Conservation (phyloP, 2,888 invertebrate genomes). For the Ecliptopera silaceata region DNA sequence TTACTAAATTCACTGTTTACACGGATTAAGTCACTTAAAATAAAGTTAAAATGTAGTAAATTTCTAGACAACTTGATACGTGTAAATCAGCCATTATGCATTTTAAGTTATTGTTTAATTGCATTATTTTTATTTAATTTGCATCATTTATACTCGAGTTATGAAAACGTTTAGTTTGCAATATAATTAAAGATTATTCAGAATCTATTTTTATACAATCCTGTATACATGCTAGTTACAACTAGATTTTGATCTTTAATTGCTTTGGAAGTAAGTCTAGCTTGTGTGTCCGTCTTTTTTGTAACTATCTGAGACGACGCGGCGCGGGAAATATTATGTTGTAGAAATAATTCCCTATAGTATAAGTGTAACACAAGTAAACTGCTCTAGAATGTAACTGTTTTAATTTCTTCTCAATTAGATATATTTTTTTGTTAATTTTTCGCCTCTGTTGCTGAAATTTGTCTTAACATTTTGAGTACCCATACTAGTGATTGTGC, state of each 20-base stretch:
- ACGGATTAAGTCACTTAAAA: no score
- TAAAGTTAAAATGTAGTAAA: no score
- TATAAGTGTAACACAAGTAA: slow-evolving; percentile 68
- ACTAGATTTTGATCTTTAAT: slow-evolving; percentile 22
- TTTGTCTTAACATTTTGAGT: slow-evolving; percentile 9
- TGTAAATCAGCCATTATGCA: no score
- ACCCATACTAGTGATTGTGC: slow-evolving; percentile 14
- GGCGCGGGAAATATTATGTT: slow-evolving; percentile 66
- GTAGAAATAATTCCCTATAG: slow-evolving; percentile 75
- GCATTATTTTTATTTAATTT: neutral
- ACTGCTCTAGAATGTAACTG: slow-evolving; percentile 58
- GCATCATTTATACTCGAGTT: slow-evolving; percentile 4
- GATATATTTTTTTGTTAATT: slow-evolving; percentile 38
- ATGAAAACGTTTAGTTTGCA: slow-evolving; percentile 16
- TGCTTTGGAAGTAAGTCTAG: slow-evolving; percentile 16
- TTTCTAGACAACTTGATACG: neutral
- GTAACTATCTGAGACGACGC: slow-evolving; percentile 40
- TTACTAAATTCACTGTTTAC: no score
- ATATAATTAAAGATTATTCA: slow-evolving; percentile 1
- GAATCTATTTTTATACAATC: slow-evolving; percentile 29
- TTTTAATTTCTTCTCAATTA: slow-evolving; percentile 52
- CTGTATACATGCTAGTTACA: slow-evolving; percentile 23
- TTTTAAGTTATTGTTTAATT: slow-evolving; percentile 6
- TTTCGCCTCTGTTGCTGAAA: slow-evolving; percentile 26
- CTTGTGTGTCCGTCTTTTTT: slow-evolving; percentile 27